A percentile compares a stretch with the other conserved stretches of the same genome.
Evolutionary conservation across 2,797 vertebrate species (phyloP).

Genomic region (Liasis olivaceus): DNA sequence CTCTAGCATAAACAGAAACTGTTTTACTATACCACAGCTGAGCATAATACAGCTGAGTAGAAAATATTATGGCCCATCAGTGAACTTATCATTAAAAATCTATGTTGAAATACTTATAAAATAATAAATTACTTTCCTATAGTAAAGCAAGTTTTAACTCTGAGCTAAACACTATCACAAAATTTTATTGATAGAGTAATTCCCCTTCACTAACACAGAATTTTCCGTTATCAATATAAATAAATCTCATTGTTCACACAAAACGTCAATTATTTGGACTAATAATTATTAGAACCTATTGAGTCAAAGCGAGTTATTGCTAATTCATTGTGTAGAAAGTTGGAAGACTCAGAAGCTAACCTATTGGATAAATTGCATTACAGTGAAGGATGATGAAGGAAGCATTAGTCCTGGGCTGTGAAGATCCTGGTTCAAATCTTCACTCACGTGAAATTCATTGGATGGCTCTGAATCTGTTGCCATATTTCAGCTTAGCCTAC

Average conservation of each 20-base stretch:
- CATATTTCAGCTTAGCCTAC: neutral
- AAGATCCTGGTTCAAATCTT: neutral
- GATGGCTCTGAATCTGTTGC: neutral
- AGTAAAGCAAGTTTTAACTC: neutral
- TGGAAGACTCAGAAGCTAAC: neutral
- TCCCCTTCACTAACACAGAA: neutral
- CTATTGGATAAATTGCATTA: neutral
- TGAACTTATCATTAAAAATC: neutral
- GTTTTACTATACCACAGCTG: neutral
- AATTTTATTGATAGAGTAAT: too few relatives aligned
- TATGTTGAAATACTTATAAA: neutral
- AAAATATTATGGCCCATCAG: neutral
- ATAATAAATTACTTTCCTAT: neutral
- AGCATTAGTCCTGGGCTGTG: neutral
- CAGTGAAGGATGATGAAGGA: neutral
- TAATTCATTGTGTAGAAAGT: neutral
- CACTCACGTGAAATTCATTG: neutral
- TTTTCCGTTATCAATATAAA: neutral
- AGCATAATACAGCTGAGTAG: neutral
- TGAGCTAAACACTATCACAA: neutral
- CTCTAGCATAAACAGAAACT: neutral
- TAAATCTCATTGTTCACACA: neutral
- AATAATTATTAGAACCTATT: neutral
- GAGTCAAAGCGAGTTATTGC: neutral
- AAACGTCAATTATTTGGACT: neutral